phyloP scores from a whole-genome alignment of 2,113 vertebrate genomes.

The Tursiops truncatus region DNA sequence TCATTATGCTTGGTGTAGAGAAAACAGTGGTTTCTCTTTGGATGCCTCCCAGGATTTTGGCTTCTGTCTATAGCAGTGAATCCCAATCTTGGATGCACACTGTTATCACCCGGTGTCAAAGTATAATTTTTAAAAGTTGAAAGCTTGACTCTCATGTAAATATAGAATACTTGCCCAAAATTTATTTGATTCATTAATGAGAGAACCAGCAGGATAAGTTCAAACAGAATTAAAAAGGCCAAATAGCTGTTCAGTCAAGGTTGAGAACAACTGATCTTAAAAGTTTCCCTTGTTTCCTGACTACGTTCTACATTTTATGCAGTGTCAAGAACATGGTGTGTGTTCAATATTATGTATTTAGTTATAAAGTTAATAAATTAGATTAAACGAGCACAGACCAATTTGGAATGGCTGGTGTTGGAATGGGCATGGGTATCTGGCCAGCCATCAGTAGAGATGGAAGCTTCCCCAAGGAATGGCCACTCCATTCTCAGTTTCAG shows the following conservation, averaged over 20 bases:
- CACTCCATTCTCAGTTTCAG: neutral
- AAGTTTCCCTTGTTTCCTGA: neutral
- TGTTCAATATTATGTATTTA: neutral
- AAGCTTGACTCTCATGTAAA: constrained; percentile 39
- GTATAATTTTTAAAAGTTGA: constrained; percentile 53
- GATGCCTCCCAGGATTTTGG: neutral
- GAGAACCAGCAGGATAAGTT: neutral
- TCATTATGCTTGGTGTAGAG: neutral
- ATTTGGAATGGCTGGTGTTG: neutral
- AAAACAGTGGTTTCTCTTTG: neutral
- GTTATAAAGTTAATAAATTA: neutral
- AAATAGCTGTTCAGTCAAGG: neutral
- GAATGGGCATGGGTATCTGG: neutral
- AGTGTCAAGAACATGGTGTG: neutral
- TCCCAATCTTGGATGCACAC: constrained; percentile 32
- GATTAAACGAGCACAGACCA: neutral
- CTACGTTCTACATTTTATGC: neutral
- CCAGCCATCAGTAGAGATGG: neutral
- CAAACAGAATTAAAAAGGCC: constrained; percentile 44
- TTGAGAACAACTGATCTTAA: neutral
- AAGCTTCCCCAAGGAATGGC: neutral
- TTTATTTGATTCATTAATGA: constrained; percentile 49
- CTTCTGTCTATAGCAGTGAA: neutral
- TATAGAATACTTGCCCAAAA: neutral
- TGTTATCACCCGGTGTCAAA: constrained; percentile 42